Conservation (phyloP, 2,797 vertebrate species). For the Rhyacichthys aspro region DNA sequence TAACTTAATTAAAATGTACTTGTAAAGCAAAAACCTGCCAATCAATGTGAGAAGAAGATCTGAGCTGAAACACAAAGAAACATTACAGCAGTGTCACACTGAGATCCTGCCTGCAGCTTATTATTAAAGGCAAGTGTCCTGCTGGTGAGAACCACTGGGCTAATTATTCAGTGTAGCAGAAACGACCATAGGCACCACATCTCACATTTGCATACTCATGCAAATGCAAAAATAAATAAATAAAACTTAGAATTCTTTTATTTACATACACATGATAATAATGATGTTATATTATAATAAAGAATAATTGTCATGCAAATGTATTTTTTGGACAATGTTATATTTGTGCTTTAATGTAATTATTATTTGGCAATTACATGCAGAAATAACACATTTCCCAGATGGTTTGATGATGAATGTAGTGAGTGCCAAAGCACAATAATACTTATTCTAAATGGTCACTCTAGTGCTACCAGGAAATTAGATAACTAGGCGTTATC, state of each 20-base stretch:
- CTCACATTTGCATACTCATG: neutral
- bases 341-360: conserved; percentile 22
- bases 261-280: neutral
- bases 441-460: conserved; percentile 7
- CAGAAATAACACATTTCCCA: conserved; percentile 33
- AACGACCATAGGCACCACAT: conserved; percentile 7
- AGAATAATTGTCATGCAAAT: conserved; percentile 19
- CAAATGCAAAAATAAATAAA: no score
- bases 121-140: neutral
- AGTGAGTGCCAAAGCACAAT: conserved; percentile 11
- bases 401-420: conserved; percentile 1
- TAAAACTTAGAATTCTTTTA: no score
- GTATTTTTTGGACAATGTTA: conserved; percentile 12
- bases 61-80: neutral
- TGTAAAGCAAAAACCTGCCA: neutral
- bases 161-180: conserved; percentile 6
- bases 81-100: conserved; percentile 7
- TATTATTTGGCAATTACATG: conserved; percentile 20
- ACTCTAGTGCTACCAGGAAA: conserved; percentile 1
- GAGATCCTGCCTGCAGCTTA: no score
- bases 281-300: neutral
- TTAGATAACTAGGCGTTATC: conserved; percentile 5
- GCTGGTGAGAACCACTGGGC: conserved; percentile 1
- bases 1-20: conserved; percentile 2
- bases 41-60: neutral